Evolutionary conservation across 1,140 invertebrate species (phyloP).

Genomic region (Galendromus occidentalis): DNA sequence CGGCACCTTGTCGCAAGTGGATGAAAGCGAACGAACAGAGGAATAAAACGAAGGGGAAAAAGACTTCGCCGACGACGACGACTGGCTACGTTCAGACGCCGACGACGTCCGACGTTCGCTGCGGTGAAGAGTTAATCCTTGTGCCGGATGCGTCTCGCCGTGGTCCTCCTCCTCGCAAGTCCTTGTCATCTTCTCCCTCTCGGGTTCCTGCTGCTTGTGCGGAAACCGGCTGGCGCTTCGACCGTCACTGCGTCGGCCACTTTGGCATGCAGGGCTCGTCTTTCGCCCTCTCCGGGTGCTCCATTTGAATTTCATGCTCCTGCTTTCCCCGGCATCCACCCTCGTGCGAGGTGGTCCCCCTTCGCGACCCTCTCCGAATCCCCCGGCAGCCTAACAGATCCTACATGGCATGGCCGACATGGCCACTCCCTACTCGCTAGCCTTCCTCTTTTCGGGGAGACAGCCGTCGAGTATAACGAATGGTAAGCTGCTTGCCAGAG

Average conservation of each 20-base stretch:
- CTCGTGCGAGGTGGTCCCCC: background rate
- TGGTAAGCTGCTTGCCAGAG: constrained; percentile 7
- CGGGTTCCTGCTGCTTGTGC: background rate
- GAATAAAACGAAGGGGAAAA: too few relatives aligned
- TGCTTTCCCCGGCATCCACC: background rate
- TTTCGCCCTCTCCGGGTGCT: background rate
- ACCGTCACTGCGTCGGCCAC: background rate
- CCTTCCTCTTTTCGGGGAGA: background rate
- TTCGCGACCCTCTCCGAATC: background rate
- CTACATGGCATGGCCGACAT: too few relatives aligned
- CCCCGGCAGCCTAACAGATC: background rate
- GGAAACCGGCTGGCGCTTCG: background rate
- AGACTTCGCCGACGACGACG: too few relatives aligned
- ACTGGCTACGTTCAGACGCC: background rate
- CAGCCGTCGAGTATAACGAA: constrained; percentile 5
- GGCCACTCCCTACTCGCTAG: background rate
- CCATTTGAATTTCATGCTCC: constrained; percentile 11
- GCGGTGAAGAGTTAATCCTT: constrained; percentile 7
- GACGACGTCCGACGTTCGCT: background rate
- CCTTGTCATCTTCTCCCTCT: background rate
- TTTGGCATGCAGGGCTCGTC: constrained; percentile 6
- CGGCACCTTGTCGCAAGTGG: background rate
- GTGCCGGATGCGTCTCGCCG: background rate
- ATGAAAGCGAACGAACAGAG: too few relatives aligned
- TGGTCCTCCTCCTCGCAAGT: background rate